Conservation (phyloP, 2,888 invertebrate genomes). For the Diadegma fenestrale region DNA sequence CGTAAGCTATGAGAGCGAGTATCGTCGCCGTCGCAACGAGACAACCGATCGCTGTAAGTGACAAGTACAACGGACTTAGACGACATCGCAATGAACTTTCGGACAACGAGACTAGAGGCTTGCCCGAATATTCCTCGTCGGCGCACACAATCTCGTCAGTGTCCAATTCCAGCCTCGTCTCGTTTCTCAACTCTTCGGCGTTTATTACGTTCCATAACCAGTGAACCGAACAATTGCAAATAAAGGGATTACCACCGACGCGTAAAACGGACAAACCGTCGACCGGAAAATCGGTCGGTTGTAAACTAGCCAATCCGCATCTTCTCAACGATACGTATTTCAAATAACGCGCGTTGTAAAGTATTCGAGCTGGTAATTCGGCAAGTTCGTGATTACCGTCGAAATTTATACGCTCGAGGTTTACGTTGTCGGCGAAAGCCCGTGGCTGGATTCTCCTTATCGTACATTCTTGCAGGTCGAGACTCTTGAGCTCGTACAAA, state of each 20-base stretch:
- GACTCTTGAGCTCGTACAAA: constrained; percentile 91
- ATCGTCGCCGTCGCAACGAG: constrained; percentile 80
- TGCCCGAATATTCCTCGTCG: constrained; percentile 82
- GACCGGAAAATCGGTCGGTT: constrained; percentile 93
- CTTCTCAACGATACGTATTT: constrained; percentile 91
- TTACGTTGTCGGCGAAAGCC: constrained; percentile 94
- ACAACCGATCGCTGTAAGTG: constrained; percentile 83
- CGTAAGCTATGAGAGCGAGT: constrained; percentile 81
- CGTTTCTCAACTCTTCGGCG: constrained; percentile 82
- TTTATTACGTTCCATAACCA: constrained; percentile 93
- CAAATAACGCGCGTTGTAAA: constrained; percentile 93
- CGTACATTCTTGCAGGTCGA: constrained; percentile 87
- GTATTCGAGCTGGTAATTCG: constrained; percentile 92
- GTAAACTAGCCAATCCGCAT: constrained; percentile 91
- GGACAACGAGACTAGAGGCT: constrained; percentile 79
- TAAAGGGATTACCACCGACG: constrained; percentile 93
- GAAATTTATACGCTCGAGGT: constrained; percentile 91
- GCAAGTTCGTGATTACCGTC: constrained; percentile 91
- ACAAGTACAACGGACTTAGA: constrained; percentile 81
- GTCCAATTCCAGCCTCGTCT: constrained; percentile 83
- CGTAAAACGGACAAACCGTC: constrained; percentile 91
- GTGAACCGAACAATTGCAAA: constrained; percentile 94
- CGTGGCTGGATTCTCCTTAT: constrained; percentile 90
- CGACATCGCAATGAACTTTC: constrained; percentile 81
- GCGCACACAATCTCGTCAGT: constrained; percentile 80